These are phyloP conservation scores for Troilus luridus DNA, from an alignment of 2,888 invertebrate genomes.

Conservation along the genomic window DNA sequence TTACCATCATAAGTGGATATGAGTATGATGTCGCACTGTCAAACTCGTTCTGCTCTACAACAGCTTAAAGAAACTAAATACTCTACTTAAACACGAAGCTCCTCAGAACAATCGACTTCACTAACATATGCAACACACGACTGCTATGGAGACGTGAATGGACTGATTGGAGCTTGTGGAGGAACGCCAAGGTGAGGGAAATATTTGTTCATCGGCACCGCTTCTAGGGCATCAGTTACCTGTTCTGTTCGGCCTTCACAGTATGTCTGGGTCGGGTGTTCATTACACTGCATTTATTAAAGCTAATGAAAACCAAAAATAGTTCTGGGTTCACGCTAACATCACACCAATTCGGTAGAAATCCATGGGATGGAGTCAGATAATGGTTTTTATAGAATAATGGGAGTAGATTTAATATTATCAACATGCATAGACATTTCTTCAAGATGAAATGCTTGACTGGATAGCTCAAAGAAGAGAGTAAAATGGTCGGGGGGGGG, in stretches of 20 bases:
- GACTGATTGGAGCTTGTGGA: not conserved
- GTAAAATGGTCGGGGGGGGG: too few species aligned
- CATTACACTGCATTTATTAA: not conserved
- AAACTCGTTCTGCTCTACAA: not conserved
- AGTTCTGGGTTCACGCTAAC: not conserved
- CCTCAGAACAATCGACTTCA: not conserved
- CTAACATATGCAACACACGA: not conserved
- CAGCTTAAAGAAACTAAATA: not conserved
- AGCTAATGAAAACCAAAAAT: not conserved
- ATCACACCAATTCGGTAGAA: not conserved
- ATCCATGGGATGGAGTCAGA: too few species aligned
- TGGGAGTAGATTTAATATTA: too few species aligned
- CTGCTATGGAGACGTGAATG: not conserved
- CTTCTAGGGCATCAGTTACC: not conserved
- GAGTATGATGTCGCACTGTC: not conserved
- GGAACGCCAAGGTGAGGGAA: conserved; percentile 11
- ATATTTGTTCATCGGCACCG: not conserved
- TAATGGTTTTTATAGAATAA: too few species aligned
- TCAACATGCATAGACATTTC: too few species aligned
- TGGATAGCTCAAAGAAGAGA: too few species aligned
- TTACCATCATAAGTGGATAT: not conserved
- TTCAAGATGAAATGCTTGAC: too few species aligned
- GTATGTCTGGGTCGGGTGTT: not conserved
- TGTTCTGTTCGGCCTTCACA: not conserved
- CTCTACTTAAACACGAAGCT: not conserved